Percentiles rank a stretch among this genome's conserved stretches.
Conservation (phyloP, 1,140 invertebrate genomes). For the Neocloeon triangulifer region DNA sequence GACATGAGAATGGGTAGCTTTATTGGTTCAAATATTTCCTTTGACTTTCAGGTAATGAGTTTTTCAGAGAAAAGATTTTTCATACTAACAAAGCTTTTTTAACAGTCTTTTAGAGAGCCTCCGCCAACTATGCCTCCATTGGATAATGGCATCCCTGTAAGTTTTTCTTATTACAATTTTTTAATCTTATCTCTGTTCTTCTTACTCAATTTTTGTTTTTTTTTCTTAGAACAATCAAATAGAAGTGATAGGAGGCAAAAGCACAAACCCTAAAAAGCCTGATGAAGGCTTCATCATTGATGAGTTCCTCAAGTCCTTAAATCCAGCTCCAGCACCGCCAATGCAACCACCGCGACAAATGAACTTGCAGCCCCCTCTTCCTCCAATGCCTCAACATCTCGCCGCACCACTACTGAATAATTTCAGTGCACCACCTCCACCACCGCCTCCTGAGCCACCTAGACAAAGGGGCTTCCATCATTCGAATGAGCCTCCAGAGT, state of each 20-base stretch:
- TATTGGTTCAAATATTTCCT: constrained; percentile 17
- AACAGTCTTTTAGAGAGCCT: constrained; percentile 1
- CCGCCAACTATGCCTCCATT: no score
- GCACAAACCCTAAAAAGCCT: constrained; percentile 13
- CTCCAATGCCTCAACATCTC: no score
- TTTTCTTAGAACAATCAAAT: constrained; percentile 22
- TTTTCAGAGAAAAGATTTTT: constrained; percentile 1
- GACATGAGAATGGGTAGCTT: no score
- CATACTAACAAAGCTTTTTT: constrained; percentile 3
- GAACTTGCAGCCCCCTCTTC: neutral
- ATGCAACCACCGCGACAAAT: constrained; percentile 23
- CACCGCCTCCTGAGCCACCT: constrained; percentile 5
- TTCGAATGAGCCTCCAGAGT: neutral
- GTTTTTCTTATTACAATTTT: neutral
- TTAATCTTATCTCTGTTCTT: neutral
- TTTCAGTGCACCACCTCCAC: constrained; percentile 4
- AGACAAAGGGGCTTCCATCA: constrained; percentile 3
- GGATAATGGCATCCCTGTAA: neutral
- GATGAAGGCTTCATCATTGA: constrained; percentile 17
- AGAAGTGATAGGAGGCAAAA: constrained; percentile 28
- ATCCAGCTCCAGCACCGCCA: constrained; percentile 26
- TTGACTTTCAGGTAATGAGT: constrained; percentile 17
- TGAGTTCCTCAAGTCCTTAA: constrained; percentile 16
- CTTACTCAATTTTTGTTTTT: constrained; percentile 1
- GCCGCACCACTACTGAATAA: no score